Evolutionary conservation across 2,113 vertebrate genomes (phyloP), one percentile per base, ranked within the genome.

Genomic region (Leptosomus discolor): DNA sequence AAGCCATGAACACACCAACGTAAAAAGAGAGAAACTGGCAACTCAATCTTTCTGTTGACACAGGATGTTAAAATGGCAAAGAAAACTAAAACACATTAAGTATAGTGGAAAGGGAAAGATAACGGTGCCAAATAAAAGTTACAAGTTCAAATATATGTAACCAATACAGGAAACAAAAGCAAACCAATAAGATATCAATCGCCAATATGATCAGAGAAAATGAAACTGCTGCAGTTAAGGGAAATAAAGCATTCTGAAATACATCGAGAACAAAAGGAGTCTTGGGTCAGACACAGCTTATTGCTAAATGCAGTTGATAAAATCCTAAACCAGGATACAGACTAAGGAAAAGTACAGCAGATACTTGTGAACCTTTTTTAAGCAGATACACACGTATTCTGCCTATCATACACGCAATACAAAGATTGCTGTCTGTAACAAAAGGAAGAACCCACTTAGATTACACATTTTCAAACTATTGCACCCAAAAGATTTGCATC

Each of bases 361-460:
- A 64, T 51, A 43, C 3, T 2, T 37, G n/a, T 61, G 41, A 63
- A 41, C 5, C 18, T 63, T 46, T 51, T 77, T 46, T 29, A 22
- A 79, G 19, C 11, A 83, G 34, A 27, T 5, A 39, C 2, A 4
- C 0, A 0, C 12, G 43, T 74, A 32, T 63, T 19, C 57, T 68
- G 26, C 21, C 32, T 76, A 13, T 37, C 57, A 32, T 20, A 54
- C 23, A 34, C 0, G 0, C 30, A 58, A 24, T 17, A 43, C 37
- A 36, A 45, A 92, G 21, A n/a, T 48, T 43, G 20, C 48, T n/a
- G n/a, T 15, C 60, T 78, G 45, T 51, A 48, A 68, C 51, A 82
- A 54, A 85, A 80, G n/a, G 48, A 83, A 26, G 60, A 85, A 75
- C 43, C 15, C 48, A 43, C 36, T 60, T 7, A n/a, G 37, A 56